Conservation (phyloP, 37 sponge, comb jelly and placozoan genomes). For the Halisarca cf. caerulea region DNA sequence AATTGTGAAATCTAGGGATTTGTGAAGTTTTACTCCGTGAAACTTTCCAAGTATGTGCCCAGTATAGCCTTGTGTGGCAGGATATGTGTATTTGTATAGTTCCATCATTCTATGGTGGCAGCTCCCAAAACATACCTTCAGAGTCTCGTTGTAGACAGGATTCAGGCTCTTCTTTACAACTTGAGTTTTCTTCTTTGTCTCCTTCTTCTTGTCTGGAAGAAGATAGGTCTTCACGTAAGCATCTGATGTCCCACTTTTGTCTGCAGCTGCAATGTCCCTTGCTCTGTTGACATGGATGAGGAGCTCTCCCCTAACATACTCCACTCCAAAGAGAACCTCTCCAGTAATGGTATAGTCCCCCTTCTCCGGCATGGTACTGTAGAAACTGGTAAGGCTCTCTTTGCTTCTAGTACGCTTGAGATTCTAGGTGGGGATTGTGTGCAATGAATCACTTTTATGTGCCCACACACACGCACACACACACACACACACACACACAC, state of each 20-base stretch:
- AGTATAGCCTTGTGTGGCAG: too few relatives aligned
- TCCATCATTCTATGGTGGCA: too few relatives aligned
- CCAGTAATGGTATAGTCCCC: conserved; percentile 53
- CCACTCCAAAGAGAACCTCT: conserved; percentile 28
- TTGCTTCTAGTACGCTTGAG: conserved; percentile 10
- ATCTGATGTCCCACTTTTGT: conserved; percentile 50
- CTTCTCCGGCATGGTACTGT: conserved; percentile 47
- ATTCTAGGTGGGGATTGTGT: too few relatives aligned
- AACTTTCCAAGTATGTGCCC: too few relatives aligned
- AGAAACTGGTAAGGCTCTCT: conserved; percentile 53
- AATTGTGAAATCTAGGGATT: too few relatives aligned
- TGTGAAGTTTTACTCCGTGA: too few relatives aligned
- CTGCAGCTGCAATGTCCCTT: conserved; percentile 50
- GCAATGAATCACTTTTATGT: too few relatives aligned
- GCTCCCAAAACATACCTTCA: conserved; percentile 44
- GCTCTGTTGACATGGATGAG: conserved; percentile 40
- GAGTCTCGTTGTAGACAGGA: conserved; percentile 61
- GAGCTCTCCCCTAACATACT: conserved; percentile 32
- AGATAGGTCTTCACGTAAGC: conserved; percentile 74
- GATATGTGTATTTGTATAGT: too few relatives aligned
- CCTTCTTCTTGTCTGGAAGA: conserved; percentile 44
- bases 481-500: too few relatives aligned
- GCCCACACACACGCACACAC: too few relatives aligned
- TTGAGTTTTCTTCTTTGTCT: conserved; percentile 46
- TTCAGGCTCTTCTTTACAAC: conserved; percentile 51